A percentile compares a stretch with the other conserved stretches of the same genome.
Evolutionary conservation across 2,113 vertebrate genomes (phyloP).

Genomic region (Micronisus gabar): DNA sequence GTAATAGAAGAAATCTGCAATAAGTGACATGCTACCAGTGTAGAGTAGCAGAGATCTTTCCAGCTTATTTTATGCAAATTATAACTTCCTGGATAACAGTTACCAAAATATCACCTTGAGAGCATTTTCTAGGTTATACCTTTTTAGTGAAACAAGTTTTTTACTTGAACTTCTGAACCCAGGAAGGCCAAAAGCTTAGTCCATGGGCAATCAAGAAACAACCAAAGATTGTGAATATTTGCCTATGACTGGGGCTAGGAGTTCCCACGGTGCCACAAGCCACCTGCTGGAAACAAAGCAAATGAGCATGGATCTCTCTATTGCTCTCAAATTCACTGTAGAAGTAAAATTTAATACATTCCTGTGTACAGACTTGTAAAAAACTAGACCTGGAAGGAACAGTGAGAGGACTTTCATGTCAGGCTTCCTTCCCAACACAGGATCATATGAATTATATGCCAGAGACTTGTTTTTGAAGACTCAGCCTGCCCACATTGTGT

Average conservation of each 20-base stretch:
- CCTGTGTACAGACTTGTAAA: background rate
- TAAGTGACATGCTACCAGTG: background rate
- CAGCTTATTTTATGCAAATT: background rate
- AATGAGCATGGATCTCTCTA: background rate
- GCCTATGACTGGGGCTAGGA: background rate
- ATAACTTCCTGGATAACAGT: background rate
- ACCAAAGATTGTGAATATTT: background rate
- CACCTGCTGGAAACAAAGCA: background rate
- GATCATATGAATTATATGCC: background rate
- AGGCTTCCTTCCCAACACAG: background rate
- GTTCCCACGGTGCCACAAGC: background rate
- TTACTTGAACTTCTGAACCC: background rate
- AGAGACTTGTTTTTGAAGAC: background rate
- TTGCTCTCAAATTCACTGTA: background rate
- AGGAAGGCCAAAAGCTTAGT: background rate
- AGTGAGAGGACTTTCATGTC: background rate
- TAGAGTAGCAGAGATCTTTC: background rate
- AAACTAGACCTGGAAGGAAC: background rate
- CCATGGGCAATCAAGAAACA: background rate
- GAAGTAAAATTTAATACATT: background rate
- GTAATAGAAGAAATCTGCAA: background rate
- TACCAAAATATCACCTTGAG: background rate
- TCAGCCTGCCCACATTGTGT: background rate
- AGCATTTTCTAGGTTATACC: background rate
- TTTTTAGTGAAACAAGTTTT: background rate